Evolutionary conservation across 2,797 vertebrate genomes (phyloP).

Genomic region (Acipenser oxyrinchus): DNA sequence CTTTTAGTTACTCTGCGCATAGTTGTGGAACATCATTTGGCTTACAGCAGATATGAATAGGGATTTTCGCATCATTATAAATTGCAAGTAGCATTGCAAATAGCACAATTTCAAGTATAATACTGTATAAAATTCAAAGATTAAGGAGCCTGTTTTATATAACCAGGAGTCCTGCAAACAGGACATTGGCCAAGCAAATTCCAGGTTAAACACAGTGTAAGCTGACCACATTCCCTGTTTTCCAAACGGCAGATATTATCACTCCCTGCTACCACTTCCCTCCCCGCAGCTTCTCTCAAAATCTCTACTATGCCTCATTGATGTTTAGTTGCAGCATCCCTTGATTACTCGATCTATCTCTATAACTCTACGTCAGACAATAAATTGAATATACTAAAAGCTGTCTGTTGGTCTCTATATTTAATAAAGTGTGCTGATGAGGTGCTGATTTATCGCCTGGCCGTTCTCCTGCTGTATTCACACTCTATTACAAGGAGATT

Average conservation of each 20-base stretch:
- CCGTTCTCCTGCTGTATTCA: slow-evolving; percentile 51
- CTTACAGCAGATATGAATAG: no score
- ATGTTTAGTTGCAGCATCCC: slow-evolving; percentile 51
- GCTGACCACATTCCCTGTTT: background rate
- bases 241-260: background rate
- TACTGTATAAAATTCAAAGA: no score
- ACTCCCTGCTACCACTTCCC: slow-evolving; percentile 15
- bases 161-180: no score
- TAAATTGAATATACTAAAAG: slow-evolving; percentile 77
- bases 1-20: no score
- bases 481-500: slow-evolving; percentile 76
- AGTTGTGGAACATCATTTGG: no score
- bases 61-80: no score
- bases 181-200: no score
- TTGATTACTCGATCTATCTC: slow-evolving; percentile 74
- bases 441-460: slow-evolving; percentile 67
- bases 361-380: slow-evolving; percentile 67
- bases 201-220: no score
- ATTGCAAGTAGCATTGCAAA: no score
- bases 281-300: slow-evolving; percentile 25
- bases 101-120: no score
- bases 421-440: slow-evolving; percentile 74
- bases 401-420: slow-evolving; percentile 76
- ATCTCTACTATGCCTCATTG: slow-evolving; percentile 23
- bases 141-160: no score